Conservation (phyloP, 2,113 vertebrate genomes). For the Barbus barbus region DNA sequence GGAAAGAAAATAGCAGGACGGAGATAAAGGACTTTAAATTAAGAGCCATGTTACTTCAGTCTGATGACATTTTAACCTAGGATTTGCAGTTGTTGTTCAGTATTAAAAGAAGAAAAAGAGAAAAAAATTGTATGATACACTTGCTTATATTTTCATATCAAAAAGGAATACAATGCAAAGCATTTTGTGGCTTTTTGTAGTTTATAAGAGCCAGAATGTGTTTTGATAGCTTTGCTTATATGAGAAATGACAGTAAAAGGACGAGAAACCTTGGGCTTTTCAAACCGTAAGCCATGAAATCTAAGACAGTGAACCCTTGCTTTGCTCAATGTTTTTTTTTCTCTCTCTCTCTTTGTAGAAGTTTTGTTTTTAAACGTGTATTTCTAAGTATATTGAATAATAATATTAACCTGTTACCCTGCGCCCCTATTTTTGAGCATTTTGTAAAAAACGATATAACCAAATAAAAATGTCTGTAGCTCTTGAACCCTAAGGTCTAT, state of each 20-base stretch:
- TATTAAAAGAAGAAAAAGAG: conserved; percentile 84
- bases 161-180: conserved; percentile 98
- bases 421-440: no score
- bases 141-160: conserved; percentile 99
- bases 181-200: conserved; percentile 99
- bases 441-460: no score
- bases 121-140: conserved; percentile 98
- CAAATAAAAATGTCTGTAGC: no score
- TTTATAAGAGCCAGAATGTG: conserved; percentile 99
- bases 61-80: conserved; percentile 75
- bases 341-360: conserved; percentile 99
- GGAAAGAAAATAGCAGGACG: conserved; percentile 74
- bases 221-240: conserved; percentile 98
- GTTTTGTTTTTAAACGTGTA: conserved; percentile 88
- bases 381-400: conserved; percentile 99
- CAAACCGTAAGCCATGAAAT: conserved; percentile 92
- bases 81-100: conserved; percentile 96
- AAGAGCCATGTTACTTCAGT: conserved; percentile 89
- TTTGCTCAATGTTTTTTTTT: conserved; percentile 97
- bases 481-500: no score
- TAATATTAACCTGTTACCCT: no score
- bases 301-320: conserved; percentile 85
- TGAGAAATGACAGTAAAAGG: conserved; percentile 81
- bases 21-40: conserved; percentile 79
- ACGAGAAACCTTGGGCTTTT: conserved; percentile 81